These are phyloP conservation scores for Poecilus cupreus DNA, from an alignment of 2,888 invertebrate species.

Conservation along the genomic window DNA sequence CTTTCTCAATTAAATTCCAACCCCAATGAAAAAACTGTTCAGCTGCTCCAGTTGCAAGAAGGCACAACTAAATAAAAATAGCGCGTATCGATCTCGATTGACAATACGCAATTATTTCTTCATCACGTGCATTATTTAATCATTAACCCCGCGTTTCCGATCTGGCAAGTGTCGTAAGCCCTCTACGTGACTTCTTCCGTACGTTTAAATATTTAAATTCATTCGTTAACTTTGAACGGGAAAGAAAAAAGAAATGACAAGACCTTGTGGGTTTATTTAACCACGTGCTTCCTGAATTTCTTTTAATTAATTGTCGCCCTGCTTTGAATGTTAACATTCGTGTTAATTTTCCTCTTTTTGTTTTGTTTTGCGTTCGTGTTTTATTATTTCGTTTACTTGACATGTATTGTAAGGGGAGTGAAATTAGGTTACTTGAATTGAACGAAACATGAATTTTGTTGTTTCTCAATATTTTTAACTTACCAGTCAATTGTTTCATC, in stretches of 20 bases:
- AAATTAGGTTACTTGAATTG: neutral
- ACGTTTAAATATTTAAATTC: conserved; percentile 51
- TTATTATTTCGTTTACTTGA: conserved; percentile 32
- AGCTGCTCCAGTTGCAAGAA: too few relatives aligned
- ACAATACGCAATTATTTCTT: conserved; percentile 20
- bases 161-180: neutral
- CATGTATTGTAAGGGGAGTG: neutral
- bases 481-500: neutral
- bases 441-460: neutral
- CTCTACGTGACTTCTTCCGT: conserved; percentile 45
- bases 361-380: conserved; percentile 27
- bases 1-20: neutral
- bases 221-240: conserved; percentile 22
- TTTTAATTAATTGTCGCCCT: conserved; percentile 47
- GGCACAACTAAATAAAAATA: too few relatives aligned
- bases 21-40: neutral
- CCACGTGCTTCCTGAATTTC: conserved; percentile 38
- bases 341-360: conserved; percentile 22
- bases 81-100: neutral
- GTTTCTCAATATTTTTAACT: neutral
- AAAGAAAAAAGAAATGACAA: conserved; percentile 30
- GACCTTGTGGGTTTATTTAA: neutral
- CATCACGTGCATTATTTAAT: conserved; percentile 37
- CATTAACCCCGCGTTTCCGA: conserved; percentile 18
- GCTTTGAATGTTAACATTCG: conserved; percentile 37